phyloP scores from a whole-genome alignment of 2,888 invertebrate genomes.

The Camptogramma bilineatum region DNA sequence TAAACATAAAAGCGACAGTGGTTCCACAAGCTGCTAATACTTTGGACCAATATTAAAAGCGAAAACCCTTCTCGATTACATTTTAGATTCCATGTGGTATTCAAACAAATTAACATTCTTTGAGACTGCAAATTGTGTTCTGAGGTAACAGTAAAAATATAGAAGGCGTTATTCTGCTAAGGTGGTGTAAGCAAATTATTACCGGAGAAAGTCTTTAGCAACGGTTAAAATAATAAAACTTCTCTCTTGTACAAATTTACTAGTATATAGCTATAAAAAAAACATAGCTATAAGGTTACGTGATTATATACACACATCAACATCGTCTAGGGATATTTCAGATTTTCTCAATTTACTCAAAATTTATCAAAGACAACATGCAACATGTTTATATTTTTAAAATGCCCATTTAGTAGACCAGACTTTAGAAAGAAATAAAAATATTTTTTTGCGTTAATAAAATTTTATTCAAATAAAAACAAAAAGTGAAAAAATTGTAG shows the following conservation, averaged over 20 bases:
- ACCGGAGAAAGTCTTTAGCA: slow-evolving; percentile 32
- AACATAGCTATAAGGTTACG: slow-evolving; percentile 15
- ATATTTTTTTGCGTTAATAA: no score
- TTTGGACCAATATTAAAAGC: slow-evolving; percentile 32
- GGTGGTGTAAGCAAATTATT: slow-evolving; percentile 38
- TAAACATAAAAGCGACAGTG: slow-evolving; percentile 48
- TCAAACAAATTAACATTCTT: slow-evolving; percentile 15
- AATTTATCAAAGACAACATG: no score
- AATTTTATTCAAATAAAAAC: no score
- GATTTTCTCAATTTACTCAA: no score
- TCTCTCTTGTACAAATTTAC: slow-evolving; percentile 20
- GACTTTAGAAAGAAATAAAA: no score
- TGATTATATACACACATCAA: no score
- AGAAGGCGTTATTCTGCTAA: slow-evolving; percentile 21
- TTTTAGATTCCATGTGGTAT: slow-evolving; percentile 6
- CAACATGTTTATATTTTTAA: no score
- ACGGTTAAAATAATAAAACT: slow-evolving; percentile 33
- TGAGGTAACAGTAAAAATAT: slow-evolving; percentile 31
- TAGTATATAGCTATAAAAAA: no score
- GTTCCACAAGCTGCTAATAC: slow-evolving; percentile 30
- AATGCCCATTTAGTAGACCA: no score
- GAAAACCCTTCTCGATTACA: slow-evolving; percentile 13
- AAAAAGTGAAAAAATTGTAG: no score
- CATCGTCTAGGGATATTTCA: no score
- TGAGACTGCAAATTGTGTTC: slow-evolving; percentile 27